Conservation (phyloP, 2,113 vertebrate genomes). For the Ardeotis arabs region DNA sequence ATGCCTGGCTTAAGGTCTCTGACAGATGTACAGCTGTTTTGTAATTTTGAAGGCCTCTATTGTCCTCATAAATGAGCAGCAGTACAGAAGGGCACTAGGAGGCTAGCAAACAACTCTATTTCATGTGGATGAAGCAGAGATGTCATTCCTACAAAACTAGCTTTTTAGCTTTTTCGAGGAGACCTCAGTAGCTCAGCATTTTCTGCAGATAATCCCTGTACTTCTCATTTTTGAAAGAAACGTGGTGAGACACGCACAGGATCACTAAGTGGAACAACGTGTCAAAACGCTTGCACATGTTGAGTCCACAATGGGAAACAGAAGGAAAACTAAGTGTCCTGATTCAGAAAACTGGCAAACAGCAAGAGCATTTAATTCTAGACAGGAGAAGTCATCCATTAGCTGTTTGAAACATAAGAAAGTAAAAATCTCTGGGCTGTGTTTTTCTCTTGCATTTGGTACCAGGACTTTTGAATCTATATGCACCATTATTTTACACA, state of each 20-base stretch:
- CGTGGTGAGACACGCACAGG: fast-evolving
- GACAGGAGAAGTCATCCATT: background rate
- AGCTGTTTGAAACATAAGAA: background rate
- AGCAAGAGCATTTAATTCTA: background rate
- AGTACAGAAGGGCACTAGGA: background rate
- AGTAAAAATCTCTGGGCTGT: background rate
- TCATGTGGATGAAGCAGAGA: background rate
- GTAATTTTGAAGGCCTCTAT: background rate
- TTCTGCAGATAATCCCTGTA: background rate
- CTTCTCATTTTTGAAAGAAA: background rate
- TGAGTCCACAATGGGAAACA: background rate
- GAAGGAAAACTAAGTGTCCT: background rate
- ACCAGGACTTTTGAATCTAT: background rate
- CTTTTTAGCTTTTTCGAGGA: background rate
- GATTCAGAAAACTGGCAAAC: background rate
- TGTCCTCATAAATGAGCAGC: background rate
- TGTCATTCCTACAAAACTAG: background rate
- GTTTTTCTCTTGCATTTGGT: background rate
- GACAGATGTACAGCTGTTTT: background rate
- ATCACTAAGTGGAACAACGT: background rate
- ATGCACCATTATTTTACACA: background rate
- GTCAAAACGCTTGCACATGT: background rate
- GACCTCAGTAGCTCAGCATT: background rate
- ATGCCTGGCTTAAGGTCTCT: background rate
- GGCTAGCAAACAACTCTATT: background rate